Percentiles rank a stretch among this genome's conserved stretches.
Conservation (phyloP, 2,888 invertebrate species). For the Melinaea marsaeus region DNA sequence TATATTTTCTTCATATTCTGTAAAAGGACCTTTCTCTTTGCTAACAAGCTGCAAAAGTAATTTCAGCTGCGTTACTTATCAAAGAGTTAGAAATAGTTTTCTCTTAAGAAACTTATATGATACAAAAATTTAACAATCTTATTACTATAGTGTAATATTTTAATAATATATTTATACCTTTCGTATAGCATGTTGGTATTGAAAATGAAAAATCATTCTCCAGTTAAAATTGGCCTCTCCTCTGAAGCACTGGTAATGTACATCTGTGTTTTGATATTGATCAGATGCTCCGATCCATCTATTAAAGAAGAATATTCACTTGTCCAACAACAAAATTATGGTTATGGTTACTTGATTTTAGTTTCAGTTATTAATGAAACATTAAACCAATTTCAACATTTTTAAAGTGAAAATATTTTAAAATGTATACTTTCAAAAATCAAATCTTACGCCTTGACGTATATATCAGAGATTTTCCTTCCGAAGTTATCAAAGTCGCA, state of each 20-base stretch:
- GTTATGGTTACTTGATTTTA: too few species aligned
- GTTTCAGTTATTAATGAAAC: too few species aligned
- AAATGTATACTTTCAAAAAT: too few species aligned
- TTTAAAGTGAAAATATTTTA: too few species aligned
- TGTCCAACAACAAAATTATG: too few species aligned
- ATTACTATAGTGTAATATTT: too few species aligned
- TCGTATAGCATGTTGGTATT: conserved; percentile 86
- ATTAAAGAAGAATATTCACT: not conserved
- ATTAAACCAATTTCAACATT: too few species aligned
- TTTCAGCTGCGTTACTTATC: not conserved
- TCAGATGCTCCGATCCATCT: conserved; percentile 85
- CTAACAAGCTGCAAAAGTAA: conserved; percentile 27
- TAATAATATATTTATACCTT: conserved; percentile 59
- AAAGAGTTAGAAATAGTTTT: not conserved
- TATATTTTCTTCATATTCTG: conserved; percentile 80
- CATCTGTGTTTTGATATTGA: conserved; percentile 87
- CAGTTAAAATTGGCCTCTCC: conserved; percentile 94
- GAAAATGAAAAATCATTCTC: conserved; percentile 90
- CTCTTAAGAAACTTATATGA: not conserved
- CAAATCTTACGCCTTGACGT: conserved; percentile 80
- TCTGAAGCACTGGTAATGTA: conserved; percentile 87
- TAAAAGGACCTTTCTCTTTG: conserved; percentile 70
- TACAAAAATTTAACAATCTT: too few species aligned
- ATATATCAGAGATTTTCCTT: conserved; percentile 76
- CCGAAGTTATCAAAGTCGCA: not conserved